A percentile compares a stretch with the other conserved stretches of the same genome.
phyloP scores from a whole-genome alignment of 1,140 invertebrate genomes.

The Dinothrombium tinctorium region DNA sequence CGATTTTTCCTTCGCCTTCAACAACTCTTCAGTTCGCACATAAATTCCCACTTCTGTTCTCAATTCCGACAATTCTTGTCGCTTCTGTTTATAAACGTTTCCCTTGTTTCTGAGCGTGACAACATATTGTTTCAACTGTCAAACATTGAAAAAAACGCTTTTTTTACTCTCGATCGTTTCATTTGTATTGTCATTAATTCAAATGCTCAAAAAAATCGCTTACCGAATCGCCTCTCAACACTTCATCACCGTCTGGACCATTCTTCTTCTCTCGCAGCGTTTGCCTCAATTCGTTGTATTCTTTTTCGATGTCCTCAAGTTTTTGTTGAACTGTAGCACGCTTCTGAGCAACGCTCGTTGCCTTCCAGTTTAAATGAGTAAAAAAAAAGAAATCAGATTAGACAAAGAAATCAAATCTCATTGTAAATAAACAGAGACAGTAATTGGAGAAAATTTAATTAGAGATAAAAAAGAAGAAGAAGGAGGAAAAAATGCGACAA shows the following conservation, averaged over 20 bases:
- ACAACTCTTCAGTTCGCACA: constrained; percentile 33
- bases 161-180: background rate
- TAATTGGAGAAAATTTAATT: background rate
- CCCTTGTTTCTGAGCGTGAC: constrained; percentile 48
- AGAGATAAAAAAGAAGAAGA: background rate
- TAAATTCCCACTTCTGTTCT: constrained; percentile 41
- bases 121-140: constrained; percentile 48
- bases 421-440: background rate
- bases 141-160: background rate
- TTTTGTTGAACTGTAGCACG: constrained; percentile 39
- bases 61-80: constrained; percentile 40
- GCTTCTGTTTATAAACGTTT: constrained; percentile 48
- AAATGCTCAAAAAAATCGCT: constrained; percentile 8
- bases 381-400: too few species aligned
- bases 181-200: too few species aligned
- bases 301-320: constrained; percentile 45
- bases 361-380: constrained; percentile 19
- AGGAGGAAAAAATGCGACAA: background rate
- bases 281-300: constrained; percentile 39
- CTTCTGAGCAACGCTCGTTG: constrained; percentile 46
- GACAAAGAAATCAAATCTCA: too few species aligned
- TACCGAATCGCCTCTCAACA: constrained; percentile 46
- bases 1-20: constrained; percentile 20
- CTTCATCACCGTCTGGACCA: constrained; percentile 27
- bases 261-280: constrained; percentile 29